Conservation (phyloP, 2,888 invertebrate species). For the Neocrepidodera transversa region DNA sequence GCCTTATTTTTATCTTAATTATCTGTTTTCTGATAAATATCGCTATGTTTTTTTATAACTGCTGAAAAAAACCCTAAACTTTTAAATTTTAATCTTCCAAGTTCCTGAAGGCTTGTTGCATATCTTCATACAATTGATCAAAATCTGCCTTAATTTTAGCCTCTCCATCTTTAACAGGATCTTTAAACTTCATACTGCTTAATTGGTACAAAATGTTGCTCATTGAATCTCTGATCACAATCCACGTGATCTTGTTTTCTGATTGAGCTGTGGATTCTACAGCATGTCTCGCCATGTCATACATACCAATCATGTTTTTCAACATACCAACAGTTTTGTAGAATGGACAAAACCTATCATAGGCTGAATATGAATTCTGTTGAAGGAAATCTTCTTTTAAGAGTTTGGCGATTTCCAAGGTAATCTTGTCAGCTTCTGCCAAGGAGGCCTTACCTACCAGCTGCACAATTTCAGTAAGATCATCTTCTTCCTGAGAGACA, state of each 20-base stretch:
- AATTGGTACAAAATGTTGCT: slow-evolving; percentile 95
- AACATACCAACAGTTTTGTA: slow-evolving; percentile 99
- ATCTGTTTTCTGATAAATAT: slow-evolving; percentile 21
- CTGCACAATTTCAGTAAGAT: slow-evolving; percentile 99
- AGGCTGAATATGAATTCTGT: slow-evolving; percentile 96
- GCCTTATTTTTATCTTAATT: slow-evolving; percentile 22
- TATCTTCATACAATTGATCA: slow-evolving; percentile 95
- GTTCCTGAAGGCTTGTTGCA: slow-evolving; percentile 97
- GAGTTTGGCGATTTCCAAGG: slow-evolving; percentile 96
- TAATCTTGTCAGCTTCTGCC: slow-evolving; percentile 99
- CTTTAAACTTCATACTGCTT: slow-evolving; percentile 99
- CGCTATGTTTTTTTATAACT: slow-evolving; percentile 10
- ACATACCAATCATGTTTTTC: slow-evolving; percentile 97
- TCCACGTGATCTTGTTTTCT: slow-evolving; percentile 99
- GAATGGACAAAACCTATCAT: slow-evolving; percentile 99
- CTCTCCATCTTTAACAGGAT: slow-evolving; percentile 98
- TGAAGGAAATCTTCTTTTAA: slow-evolving; percentile 99
- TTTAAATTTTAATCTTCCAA: slow-evolving; percentile 84
- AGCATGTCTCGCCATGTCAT: slow-evolving; percentile 97
- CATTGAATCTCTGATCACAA: slow-evolving; percentile 96
- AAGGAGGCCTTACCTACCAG: slow-evolving; percentile 98
- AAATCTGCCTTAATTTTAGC: slow-evolving; percentile 96
- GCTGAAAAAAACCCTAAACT: slow-evolving; percentile 14
- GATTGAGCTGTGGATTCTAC: slow-evolving; percentile 98
- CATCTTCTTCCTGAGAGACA: slow-evolving; percentile 84